phyloP scores from a whole-genome alignment of 2,113 vertebrate species.

The Talpa occidentalis region DNA sequence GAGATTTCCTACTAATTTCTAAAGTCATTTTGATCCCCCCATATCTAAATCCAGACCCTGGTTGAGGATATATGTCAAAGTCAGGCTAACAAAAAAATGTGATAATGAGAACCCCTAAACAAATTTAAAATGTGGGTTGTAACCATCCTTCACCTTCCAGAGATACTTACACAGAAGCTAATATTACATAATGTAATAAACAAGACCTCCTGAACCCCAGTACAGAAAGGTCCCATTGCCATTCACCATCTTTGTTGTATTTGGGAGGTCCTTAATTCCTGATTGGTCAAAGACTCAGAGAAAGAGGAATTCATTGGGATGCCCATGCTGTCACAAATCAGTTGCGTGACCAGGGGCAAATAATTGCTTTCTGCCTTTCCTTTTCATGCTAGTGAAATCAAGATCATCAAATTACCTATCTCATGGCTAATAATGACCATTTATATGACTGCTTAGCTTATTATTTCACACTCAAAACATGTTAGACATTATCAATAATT shows the following conservation, averaged over 20 bases:
- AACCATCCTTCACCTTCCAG: not conserved
- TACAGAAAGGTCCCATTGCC: not conserved
- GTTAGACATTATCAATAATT: not conserved
- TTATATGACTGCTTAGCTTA: not conserved
- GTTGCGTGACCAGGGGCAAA: not conserved
- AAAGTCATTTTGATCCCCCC: not conserved
- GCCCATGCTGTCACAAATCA: not conserved
- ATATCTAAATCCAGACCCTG: not conserved
- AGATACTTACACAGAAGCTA: not conserved
- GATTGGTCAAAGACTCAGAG: not conserved
- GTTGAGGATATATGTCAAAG: not conserved
- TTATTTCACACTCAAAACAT: not conserved
- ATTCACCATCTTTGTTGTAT: not conserved
- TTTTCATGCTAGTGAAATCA: not conserved
- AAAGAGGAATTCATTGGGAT: not conserved
- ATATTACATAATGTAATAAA: not conserved
- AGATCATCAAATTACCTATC: not conserved
- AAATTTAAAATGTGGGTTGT: not conserved
- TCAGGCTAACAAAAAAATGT: not conserved
- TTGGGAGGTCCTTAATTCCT: not conserved
- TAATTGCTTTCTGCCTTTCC: not conserved
- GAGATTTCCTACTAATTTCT: not conserved
- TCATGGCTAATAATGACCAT: not conserved
- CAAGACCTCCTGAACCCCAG: not conserved
- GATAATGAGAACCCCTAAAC: not conserved